phyloP scores from a whole-genome alignment of 2,797 vertebrate genomes.

The Microctenopoma stevenorrisi region DNA sequence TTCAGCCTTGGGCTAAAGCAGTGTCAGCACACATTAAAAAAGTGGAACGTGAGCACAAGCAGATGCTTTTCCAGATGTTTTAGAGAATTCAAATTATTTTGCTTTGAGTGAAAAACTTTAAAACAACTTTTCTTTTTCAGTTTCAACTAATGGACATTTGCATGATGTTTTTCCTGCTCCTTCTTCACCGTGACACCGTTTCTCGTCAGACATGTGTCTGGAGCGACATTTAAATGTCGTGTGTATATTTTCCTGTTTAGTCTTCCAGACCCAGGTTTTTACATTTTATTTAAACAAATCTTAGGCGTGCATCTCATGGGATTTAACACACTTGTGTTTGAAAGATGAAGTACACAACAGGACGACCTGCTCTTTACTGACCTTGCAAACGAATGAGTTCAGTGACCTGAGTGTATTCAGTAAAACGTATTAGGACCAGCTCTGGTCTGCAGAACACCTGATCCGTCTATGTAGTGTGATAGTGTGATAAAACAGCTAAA shows the following conservation, averaged over 20 bases:
- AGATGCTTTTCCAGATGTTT: conserved; percentile 1
- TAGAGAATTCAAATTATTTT: too few species aligned
- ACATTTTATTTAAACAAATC: too few species aligned
- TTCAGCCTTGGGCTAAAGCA: conserved; percentile 4
- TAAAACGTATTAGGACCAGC: neutral
- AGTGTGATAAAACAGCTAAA: neutral
- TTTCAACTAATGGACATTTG: too few species aligned
- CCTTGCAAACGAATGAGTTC: neutral
- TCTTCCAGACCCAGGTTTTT: neutral
- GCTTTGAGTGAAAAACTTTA: too few species aligned
- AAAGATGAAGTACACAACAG: neutral
- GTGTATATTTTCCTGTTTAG: neutral
- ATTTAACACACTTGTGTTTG: neutral
- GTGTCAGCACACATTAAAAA: neutral
- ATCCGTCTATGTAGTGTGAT: neutral
- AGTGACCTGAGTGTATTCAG: neutral
- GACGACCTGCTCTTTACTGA: too few species aligned
- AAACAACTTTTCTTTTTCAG: too few species aligned
- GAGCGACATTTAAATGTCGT: neutral
- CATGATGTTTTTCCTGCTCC: too few species aligned
- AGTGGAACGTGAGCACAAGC: neutral
- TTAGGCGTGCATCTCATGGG: neutral
- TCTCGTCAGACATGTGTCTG: too few species aligned
- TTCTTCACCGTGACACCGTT: too few species aligned
- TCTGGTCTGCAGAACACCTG: neutral